Conservation (phyloP, 1,140 invertebrate genomes). For the Artemia franciscana region DNA sequence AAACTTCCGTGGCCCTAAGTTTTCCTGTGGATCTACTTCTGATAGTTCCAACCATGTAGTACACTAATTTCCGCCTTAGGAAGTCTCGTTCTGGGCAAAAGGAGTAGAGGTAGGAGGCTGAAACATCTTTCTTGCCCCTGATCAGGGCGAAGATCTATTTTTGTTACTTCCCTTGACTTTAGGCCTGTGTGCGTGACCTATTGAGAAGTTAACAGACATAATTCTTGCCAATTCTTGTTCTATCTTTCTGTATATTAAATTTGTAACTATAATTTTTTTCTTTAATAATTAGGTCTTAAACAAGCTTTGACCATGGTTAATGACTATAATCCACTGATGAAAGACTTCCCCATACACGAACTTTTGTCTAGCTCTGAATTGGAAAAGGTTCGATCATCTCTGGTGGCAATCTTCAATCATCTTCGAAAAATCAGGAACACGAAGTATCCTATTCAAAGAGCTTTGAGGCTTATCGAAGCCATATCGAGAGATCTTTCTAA, state of each 20-base stretch:
- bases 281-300: conserved; percentile 65
- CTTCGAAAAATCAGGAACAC: conserved; percentile 86
- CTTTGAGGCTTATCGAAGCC: conserved; percentile 77
- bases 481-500: conserved; percentile 84
- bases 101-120: too few species aligned
- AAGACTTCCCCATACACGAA: conserved; percentile 97
- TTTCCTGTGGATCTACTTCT: too few species aligned
- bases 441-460: conserved; percentile 90
- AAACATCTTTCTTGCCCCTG: too few species aligned
- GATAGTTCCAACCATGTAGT: too few species aligned
- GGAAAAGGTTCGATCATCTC: conserved; percentile 64
- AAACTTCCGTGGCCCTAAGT: too few species aligned
- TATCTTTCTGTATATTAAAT: background rate
- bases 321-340: conserved; percentile 97
- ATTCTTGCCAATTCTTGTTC: background rate
- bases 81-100: too few species aligned
- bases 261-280: conserved; percentile 11
- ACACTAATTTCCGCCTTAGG: too few species aligned
- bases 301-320: conserved; percentile 90
- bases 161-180: too few species aligned
- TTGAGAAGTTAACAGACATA: too few species aligned
- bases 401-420: conserved; percentile 83
- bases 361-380: conserved; percentile 86
- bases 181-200: too few species aligned
- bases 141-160: too few species aligned